phyloP scores from a whole-genome alignment of 2,888 invertebrate species.

The Leistus spinibarbis region DNA sequence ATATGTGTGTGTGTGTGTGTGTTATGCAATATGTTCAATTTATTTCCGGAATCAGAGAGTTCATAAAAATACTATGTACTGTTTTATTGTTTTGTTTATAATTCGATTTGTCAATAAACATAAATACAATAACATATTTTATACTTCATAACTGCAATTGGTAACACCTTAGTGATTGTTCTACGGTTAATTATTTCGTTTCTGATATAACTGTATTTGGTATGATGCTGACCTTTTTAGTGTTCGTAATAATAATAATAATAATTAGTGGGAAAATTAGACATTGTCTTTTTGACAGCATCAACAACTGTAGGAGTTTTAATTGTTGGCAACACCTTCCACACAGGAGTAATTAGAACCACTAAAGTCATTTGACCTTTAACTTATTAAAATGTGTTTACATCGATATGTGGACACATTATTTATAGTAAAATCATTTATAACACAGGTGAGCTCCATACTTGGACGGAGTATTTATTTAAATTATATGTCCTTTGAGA shows the following conservation, averaged over 20 bases:
- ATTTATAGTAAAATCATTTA: too few relatives aligned
- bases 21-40: background rate
- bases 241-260: background rate
- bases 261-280: background rate
- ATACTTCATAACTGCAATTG: too few relatives aligned
- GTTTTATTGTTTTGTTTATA: background rate
- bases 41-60: background rate
- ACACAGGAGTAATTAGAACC: background rate
- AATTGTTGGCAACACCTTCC: background rate
- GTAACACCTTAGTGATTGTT: too few relatives aligned
- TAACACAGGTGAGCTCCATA: too few relatives aligned
- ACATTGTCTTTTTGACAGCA: background rate
- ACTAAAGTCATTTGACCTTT: background rate
- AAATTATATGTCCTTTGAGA: too few relatives aligned
- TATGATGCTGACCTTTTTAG: background rate
- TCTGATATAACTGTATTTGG: background rate
- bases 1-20: background rate
- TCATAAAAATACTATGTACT: background rate
- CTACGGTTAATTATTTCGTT: background rate
- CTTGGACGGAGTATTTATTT: too few relatives aligned
- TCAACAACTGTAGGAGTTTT: background rate
- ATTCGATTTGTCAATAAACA: background rate
- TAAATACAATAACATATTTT: too few relatives aligned
- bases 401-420: too few relatives aligned
- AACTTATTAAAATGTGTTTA: background rate